Conservation (phyloP, 2,888 invertebrate species). For the Parasteatoda lunata region DNA sequence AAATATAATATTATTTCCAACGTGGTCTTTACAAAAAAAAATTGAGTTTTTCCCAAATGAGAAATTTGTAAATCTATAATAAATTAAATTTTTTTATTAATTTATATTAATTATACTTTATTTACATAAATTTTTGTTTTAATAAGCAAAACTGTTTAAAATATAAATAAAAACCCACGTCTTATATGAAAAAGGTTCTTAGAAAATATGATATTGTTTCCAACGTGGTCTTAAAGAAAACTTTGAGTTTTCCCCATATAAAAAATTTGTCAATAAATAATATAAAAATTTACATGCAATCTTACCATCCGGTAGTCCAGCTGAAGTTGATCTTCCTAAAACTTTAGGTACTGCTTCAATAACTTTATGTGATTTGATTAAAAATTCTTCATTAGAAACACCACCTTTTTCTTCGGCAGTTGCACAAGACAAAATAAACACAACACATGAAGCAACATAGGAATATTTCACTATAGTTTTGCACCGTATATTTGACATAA, state of each 20-base stretch:
- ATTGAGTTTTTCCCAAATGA: no score
- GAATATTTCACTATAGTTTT: conserved; percentile 32
- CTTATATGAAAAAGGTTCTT: background rate
- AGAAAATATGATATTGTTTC: no score
- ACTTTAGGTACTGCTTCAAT: conserved; percentile 58
- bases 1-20: no score
- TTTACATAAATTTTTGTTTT: background rate
- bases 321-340: conserved; percentile 46
- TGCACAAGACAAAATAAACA: conserved; percentile 27
- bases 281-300: background rate
- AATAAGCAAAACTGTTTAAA: background rate
- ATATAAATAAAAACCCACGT: background rate
- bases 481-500: conserved; percentile 47
- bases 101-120: no score
- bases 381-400: conserved; percentile 32
- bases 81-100: background rate
- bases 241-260: no score
- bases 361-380: conserved; percentile 57
- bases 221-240: no score
- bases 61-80: no score
- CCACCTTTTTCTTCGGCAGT: conserved; percentile 29
- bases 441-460: conserved; percentile 34
- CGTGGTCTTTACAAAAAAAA: no score
- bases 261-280: no score
- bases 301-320: conserved; percentile 46